These are phyloP conservation scores for Lates calcarifer DNA, from an alignment of 2,113 vertebrate genomes.

Conservation along the genomic window DNA sequence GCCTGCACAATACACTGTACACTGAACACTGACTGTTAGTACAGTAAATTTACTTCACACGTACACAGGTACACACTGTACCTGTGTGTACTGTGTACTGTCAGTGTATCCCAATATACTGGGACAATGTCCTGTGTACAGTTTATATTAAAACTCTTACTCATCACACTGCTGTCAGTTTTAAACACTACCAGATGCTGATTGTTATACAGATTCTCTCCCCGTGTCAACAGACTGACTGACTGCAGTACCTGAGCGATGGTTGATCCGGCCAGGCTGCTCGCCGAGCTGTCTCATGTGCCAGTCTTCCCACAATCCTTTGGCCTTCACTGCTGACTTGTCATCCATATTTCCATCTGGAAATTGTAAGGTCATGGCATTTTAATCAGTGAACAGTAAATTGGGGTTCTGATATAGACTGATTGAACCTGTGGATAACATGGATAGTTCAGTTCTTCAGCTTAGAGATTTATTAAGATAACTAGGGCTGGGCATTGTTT, in stretches of 20 bases:
- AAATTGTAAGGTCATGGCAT: conserved; percentile 24
- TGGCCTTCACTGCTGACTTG: conserved; percentile 84
- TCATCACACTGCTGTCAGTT: not conserved
- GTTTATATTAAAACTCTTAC: not conserved
- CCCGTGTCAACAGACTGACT: not conserved
- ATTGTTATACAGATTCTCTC: not conserved
- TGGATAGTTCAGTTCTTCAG: not conserved
- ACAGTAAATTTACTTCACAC: not conserved
- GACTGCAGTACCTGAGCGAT: conserved; percentile 81
- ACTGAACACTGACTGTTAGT: not conserved
- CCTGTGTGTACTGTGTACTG: not conserved
- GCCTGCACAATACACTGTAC: not conserved
- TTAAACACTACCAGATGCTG: not conserved
- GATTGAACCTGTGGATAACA: no score
- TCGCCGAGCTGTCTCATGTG: conserved; percentile 86
- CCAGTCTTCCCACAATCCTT: conserved; percentile 88
- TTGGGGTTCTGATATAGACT: accelerated
- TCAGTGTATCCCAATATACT: not conserved
- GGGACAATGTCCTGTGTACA: not conserved
- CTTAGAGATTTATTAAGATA: not conserved
- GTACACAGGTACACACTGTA: no score
- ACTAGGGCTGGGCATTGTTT: not conserved
- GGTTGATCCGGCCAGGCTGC: conserved; percentile 79
- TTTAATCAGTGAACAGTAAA: conserved; percentile 6
- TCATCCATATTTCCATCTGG: conserved; percentile 86